These are phyloP conservation scores for Seriola dumerili DNA, from an alignment of 2,113 vertebrate genomes.

Conservation along the genomic window DNA sequence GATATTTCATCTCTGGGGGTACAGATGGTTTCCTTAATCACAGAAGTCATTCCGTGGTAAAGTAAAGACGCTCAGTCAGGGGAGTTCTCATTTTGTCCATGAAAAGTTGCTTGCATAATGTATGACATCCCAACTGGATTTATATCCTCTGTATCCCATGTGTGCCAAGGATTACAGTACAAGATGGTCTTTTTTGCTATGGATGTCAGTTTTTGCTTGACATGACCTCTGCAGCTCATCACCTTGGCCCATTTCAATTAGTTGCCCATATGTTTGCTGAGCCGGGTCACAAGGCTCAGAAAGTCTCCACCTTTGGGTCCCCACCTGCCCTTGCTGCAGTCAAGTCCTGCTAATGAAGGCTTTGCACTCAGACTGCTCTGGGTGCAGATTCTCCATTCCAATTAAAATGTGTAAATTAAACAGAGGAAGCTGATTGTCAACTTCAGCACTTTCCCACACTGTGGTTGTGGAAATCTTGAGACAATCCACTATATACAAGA, in stretches of 20 bases:
- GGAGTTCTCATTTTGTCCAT: constrained; percentile 44
- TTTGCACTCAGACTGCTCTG: constrained; percentile 66
- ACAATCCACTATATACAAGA: neutral
- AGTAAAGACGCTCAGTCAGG: constrained; percentile 48
- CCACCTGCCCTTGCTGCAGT: constrained; percentile 58
- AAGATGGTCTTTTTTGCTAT: constrained; percentile 32
- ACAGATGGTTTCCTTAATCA: constrained; percentile 67
- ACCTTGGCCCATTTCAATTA: constrained; percentile 79
- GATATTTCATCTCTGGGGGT: constrained; percentile 31
- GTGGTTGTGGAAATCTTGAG: constrained; percentile 11
- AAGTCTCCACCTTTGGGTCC: constrained; percentile 70
- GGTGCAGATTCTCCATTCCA: constrained; percentile 69
- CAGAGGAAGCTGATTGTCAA: constrained; percentile 67
- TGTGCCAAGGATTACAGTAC: constrained; percentile 35
- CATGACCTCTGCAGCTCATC: constrained; percentile 61
- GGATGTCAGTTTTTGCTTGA: constrained; percentile 66
- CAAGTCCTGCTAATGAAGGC: constrained; percentile 79
- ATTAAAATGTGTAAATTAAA: constrained; percentile 86
- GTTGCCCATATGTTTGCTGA: constrained; percentile 76
- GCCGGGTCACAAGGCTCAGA: constrained; percentile 64
- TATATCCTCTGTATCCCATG: constrained; percentile 14
- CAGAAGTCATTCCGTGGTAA: constrained; percentile 50
- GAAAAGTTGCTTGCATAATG: constrained; percentile 54
- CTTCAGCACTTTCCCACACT: constrained; percentile 46
- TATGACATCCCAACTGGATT: constrained; percentile 27